These are phyloP conservation scores for Calliopsis andreniformis DNA, from an alignment of 1,140 invertebrate species.

Conservation along the genomic window DNA sequence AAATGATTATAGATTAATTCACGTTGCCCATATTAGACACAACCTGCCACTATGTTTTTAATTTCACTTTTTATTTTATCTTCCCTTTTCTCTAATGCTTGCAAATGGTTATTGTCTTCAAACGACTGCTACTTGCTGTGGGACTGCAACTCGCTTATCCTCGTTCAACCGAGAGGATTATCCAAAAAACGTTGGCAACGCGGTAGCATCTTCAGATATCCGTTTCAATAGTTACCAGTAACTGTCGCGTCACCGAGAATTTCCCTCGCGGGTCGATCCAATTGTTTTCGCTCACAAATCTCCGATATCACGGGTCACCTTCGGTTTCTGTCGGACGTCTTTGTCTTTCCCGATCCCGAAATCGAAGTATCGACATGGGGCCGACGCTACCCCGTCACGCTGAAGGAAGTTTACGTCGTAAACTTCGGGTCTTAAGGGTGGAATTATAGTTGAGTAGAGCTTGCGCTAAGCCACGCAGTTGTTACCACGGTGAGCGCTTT, in stretches of 20 bases:
- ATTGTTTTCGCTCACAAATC: conserved; percentile 48
- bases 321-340: not conserved
- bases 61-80: too few relatives aligned
- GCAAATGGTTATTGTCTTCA: too few relatives aligned
- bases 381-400: conserved; percentile 33
- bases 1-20: too few relatives aligned
- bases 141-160: not conserved
- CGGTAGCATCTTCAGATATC: conserved; percentile 1
- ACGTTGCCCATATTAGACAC: too few relatives aligned
- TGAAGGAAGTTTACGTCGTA: conserved; percentile 70
- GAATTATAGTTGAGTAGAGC: conserved; percentile 70
- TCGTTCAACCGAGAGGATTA: not conserved
- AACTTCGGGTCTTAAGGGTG: conserved; percentile 70
- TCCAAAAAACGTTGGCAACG: not conserved
- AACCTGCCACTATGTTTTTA: too few relatives aligned
- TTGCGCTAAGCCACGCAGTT: conserved; percentile 63
- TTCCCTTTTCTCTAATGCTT: too few relatives aligned
- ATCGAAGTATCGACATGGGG: conserved; percentile 60
- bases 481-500: conserved; percentile 75
- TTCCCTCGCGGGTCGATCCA: conserved; percentile 13
- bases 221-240: conserved; percentile 4
- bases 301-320: conserved; percentile 14
- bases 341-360: conserved; percentile 41
- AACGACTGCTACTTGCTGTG: not conserved
- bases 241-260: not conserved